Evolutionary conservation across 2,888 invertebrate species (phyloP).

Genomic region (Heteropelma amictum): DNA sequence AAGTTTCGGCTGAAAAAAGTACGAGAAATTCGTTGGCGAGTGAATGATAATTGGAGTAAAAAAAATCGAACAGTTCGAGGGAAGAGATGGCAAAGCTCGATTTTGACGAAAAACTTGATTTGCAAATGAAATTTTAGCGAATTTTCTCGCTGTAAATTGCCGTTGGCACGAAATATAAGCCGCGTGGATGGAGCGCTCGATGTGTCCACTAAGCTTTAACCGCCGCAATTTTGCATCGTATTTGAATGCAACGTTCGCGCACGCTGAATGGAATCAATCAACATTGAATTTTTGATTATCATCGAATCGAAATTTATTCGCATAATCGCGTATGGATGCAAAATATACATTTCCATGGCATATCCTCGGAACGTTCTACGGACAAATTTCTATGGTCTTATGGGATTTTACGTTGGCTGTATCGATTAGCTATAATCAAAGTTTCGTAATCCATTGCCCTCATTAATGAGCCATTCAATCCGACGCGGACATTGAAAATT

Average conservation of each 20-base stretch:
- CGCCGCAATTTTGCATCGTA: neutral
- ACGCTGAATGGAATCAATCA: slow-evolving; percentile 25
- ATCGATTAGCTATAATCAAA: slow-evolving; percentile 27
- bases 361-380: neutral
- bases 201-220: neutral
- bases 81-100: neutral
- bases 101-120: neutral
- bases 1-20: neutral
- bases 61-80: neutral
- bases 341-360: neutral
- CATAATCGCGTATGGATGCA: neutral
- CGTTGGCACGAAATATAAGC: neutral
- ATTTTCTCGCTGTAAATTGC: neutral
- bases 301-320: neutral
- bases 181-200: neutral
- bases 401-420: slow-evolving; percentile 12
- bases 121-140: neutral
- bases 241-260: neutral
- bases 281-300: slow-evolving; percentile 26
- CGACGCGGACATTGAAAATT: slow-evolving; percentile 33
- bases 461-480: slow-evolving; percentile 48
- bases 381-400: slow-evolving; percentile 14
- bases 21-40: neutral
- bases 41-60: neutral
- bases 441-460: slow-evolving; percentile 13